Evolutionary conservation across 2,797 vertebrate genomes (phyloP), one percentile per base, ranked within the genome.

Genomic region (Oreortyx pictus): DNA sequence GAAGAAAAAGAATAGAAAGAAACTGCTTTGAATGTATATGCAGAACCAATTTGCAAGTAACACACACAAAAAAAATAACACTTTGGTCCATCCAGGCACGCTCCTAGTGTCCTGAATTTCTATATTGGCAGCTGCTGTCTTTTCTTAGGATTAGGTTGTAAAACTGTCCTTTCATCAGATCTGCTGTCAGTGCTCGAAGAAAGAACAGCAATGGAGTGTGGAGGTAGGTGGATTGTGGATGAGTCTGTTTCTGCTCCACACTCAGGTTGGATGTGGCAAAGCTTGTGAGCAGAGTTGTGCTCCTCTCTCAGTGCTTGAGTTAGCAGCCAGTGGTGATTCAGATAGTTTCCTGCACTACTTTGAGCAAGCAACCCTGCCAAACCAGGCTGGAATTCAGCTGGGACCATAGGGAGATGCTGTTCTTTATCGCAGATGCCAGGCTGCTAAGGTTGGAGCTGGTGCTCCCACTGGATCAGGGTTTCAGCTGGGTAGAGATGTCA

Each of bases 401-500:
- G 31, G 8, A 24, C 17, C n/a, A 7, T 3, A 0, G 3, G 0
- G n/a, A 43, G 18, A 27, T 31, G 22, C 4, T 1, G 1, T 11
- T 60, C 33, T 46, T 52, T 35, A 60, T 9, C 8, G n/a, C 24
- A 4, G 15, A 8, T 44, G 9, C 68, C 43, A 62, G 25, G 2
- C 7, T 39, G 17, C 20, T 49, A 33, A 7, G 52, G 23, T 2
- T 6, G 9, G 29, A 83, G 57, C 43, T 76, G 74, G 17, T 39
- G 12, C 7, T 31, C 2, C 15, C 27, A 4, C 66, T 43, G 59
- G 52, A 52, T 66, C 24, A 7, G 57, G 39, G 41, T 33, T 18
- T 49, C 62, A 71, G 23, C 68, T 20, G 75, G 27, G 41, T 43
- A 72, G 67, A 54, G 35, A 49, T 22, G 1, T 41, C 43, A 12